phyloP scores from a whole-genome alignment of 2,113 vertebrate genomes.

The Phaetusa simplex region DNA sequence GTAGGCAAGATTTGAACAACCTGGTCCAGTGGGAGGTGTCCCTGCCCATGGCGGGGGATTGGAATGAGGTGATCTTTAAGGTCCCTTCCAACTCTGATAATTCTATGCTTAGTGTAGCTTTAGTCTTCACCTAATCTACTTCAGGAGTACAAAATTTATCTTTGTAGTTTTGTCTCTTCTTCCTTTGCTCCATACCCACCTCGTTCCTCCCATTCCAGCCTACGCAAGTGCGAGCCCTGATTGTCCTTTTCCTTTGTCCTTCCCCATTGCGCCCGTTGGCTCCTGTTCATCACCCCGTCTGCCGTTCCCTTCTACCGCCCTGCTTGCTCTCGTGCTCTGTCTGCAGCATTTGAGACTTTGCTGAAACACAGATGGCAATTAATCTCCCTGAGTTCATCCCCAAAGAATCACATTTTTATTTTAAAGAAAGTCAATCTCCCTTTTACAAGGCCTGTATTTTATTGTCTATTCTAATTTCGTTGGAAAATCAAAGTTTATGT shows the following conservation, averaged over 20 bases:
- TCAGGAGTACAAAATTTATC: not conserved
- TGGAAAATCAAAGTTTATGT: not conserved
- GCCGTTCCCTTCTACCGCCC: not conserved
- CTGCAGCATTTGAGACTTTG: not conserved
- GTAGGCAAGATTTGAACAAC: not conserved
- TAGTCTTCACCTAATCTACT: not conserved
- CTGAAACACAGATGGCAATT: conserved; percentile 15
- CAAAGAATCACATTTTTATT: not conserved
- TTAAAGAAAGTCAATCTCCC: not conserved
- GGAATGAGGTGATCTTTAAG: too few species aligned
- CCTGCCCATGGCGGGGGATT: too few species aligned
- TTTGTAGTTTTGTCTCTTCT: not conserved
- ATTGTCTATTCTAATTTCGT: not conserved
- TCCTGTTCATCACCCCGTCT: not conserved
- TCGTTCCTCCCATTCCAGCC: not conserved
- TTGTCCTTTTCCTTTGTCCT: not conserved
- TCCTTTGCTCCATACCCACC: not conserved
- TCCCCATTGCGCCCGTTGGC: not conserved
- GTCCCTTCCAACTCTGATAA: too few species aligned
- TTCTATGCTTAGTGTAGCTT: not conserved
- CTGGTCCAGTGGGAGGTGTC: too few species aligned
- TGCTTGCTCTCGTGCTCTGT: not conserved
- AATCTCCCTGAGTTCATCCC: not conserved
- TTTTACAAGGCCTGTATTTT: not conserved
- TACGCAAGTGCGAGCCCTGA: not conserved